These are phyloP conservation scores for Mamestra configurata DNA, from an alignment of 1,140 invertebrate species.

Conservation along the genomic window DNA sequence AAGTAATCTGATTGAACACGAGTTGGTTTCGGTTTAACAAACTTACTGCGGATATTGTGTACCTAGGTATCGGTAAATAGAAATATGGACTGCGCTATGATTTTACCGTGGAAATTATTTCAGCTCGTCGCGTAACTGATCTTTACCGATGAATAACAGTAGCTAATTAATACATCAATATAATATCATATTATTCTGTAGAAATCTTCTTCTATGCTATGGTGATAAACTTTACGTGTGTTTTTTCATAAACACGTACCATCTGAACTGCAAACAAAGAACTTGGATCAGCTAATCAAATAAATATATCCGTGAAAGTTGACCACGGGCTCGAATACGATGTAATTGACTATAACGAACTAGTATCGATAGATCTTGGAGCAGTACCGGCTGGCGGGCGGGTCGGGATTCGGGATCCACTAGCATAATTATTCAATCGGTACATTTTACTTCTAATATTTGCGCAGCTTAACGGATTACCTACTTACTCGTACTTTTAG, in stretches of 20 bases:
- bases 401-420: neutral
- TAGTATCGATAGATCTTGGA: slow-evolving; percentile 38
- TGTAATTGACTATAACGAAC: slow-evolving; percentile 15
- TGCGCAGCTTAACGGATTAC: neutral
- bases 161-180: no score
- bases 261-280: no score
- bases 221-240: no score
- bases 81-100: neutral
- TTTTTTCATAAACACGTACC: no score
- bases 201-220: no score
- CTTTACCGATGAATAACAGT: no score
- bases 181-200: no score
- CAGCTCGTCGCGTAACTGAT: neutral
- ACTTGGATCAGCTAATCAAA: no score
- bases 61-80: neutral
- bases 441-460: neutral
- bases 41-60: slow-evolving; percentile 3
- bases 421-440: slow-evolving; percentile 2
- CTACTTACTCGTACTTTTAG: no score
- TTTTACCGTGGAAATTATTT: neutral
- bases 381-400: neutral
- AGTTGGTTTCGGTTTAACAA: neutral
- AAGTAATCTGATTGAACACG: neutral
- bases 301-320: slow-evolving; percentile 4
- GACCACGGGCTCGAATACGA: neutral